Evolutionary conservation across 2,797 vertebrate species (phyloP).

Genomic region (Selene dorsalis): DNA sequence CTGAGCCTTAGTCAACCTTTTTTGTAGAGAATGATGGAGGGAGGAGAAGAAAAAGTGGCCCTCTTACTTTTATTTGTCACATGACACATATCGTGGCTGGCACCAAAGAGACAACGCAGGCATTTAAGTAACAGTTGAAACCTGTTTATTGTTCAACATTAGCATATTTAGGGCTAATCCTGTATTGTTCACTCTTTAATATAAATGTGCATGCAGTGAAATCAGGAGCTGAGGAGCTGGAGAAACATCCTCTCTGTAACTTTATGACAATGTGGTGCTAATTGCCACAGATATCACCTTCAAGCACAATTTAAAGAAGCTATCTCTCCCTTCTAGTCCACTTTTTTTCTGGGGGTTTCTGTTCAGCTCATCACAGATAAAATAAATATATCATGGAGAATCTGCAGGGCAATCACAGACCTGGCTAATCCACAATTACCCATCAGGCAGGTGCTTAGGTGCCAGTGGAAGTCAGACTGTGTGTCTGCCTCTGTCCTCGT

Average conservation of each 20-base stretch:
- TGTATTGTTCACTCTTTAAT: constrained; percentile 4
- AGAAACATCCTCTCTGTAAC: constrained; percentile 34
- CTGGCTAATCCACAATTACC: constrained; percentile 72
- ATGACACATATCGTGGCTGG: constrained; percentile 27
- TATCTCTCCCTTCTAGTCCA: constrained; percentile 38
- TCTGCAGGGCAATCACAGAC: constrained; percentile 62
- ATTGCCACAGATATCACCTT: constrained; percentile 60
- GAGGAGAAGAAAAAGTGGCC: constrained; percentile 1
- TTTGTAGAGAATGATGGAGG: neutral
- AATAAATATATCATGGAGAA: constrained; percentile 53
- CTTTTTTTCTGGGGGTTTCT: constrained; percentile 30
- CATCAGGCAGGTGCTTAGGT: constrained; percentile 66
- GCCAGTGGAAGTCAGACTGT: constrained; percentile 48
- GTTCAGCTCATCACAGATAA: constrained; percentile 57
- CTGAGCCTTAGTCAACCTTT: constrained; percentile 7
- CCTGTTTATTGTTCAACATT: neutral
- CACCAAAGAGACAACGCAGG: neutral
- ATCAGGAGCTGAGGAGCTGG: constrained; percentile 5
- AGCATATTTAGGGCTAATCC: constrained; percentile 6
- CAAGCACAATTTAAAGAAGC: constrained; percentile 46
- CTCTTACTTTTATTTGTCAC: constrained; percentile 1
- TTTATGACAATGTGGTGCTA: constrained; percentile 58
- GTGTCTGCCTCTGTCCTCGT: constrained; percentile 49
- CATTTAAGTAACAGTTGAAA: neutral
- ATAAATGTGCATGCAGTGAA: constrained; percentile 33